Conservation (phyloP, 92 coral and sea anemone genomes). For the Hydrozoanthus gracilis region DNA sequence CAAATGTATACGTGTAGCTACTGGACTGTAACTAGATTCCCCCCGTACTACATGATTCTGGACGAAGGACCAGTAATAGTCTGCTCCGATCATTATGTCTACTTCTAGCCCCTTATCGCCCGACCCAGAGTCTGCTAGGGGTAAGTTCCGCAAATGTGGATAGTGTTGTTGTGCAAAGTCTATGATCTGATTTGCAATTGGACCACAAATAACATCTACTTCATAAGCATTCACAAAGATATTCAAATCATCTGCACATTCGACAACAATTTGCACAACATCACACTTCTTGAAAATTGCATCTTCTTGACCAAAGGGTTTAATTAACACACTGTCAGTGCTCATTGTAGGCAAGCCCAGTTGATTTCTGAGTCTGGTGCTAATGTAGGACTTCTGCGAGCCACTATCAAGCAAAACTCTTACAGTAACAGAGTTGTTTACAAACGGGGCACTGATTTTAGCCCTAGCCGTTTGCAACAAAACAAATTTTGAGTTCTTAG, state of each 20-base stretch:
- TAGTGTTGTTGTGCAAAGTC: slow-evolving; percentile 36
- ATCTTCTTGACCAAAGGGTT: neutral
- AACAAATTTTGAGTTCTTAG: slow-evolving; percentile 11
- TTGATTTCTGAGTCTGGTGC: neutral
- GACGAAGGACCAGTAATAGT: slow-evolving; percentile 47
- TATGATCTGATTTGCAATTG: slow-evolving; percentile 29
- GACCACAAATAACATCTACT: slow-evolving; percentile 35
- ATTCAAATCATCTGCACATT: slow-evolving; percentile 14
- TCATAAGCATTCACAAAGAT: slow-evolving; percentile 37
- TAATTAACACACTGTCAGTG: neutral
- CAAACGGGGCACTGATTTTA: neutral
- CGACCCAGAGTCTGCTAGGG: slow-evolving; percentile 34
- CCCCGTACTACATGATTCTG: slow-evolving; percentile 50
- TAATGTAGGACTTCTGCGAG: neutral
- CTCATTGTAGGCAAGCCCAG: neutral
- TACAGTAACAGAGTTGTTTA: neutral
- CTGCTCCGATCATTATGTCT: slow-evolving; percentile 49
- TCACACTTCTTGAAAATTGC: slow-evolving; percentile 8
- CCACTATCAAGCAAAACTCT: slow-evolving; percentile 22
- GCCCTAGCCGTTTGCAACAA: neutral
- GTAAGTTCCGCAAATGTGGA: slow-evolving; percentile 39
- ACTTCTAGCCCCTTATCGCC: slow-evolving; percentile 23
- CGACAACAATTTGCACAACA: slow-evolving; percentile 8
- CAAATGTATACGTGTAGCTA: slow-evolving; percentile 39
- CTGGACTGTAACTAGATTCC: slow-evolving; percentile 40